Percentiles rank a stretch among this genome's conserved stretches.
phyloP scores from a whole-genome alignment of 23 tunicate species.

The Oikopleura dioica region DNA sequence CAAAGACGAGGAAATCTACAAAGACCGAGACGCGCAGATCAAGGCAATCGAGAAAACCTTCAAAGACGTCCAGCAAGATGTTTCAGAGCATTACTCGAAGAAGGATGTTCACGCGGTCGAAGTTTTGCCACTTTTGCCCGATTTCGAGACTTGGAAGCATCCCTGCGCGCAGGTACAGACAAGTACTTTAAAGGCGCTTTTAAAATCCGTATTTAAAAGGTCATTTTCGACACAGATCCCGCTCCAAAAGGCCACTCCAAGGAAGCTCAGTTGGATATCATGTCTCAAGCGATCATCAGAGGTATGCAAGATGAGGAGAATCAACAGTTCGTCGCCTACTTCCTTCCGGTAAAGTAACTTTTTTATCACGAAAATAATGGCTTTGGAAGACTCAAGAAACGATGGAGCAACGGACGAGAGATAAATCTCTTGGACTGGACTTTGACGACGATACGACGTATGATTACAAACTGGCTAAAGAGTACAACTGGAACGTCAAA shows the following conservation, averaged over 20 bases:
- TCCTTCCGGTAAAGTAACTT: slow-evolving; percentile 23
- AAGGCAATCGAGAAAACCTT: slow-evolving; percentile 88
- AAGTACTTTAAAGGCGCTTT: no score
- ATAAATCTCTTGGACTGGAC: slow-evolving; percentile 35
- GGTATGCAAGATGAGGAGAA: slow-evolving; percentile 99
- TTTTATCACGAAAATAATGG: not conserved
- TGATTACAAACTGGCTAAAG: slow-evolving; percentile 77
- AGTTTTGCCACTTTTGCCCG: slow-evolving; percentile 70
- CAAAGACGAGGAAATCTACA: slow-evolving; percentile 75
- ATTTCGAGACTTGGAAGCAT: slow-evolving; percentile 98
- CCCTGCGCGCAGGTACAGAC: slow-evolving; percentile 77
- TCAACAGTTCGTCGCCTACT: slow-evolving; percentile 90
- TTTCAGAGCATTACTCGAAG: slow-evolving; percentile 73
- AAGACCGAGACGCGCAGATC: slow-evolving; percentile 86
- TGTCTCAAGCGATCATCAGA: slow-evolving; percentile 99
- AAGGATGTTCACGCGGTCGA: slow-evolving; percentile 73
- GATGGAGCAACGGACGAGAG: slow-evolving; percentile 35
- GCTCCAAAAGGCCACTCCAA: slow-evolving; percentile 26
- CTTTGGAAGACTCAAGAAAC: slow-evolving; percentile 26
- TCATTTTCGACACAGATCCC: slow-evolving; percentile 92
- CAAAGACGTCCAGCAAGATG: slow-evolving; percentile 51
- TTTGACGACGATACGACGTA: slow-evolving; percentile 61
- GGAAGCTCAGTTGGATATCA: slow-evolving; percentile 45
- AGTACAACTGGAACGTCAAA: slow-evolving; percentile 98
- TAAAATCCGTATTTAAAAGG: slow-evolving; percentile 15